A percentile compares a stretch with the other conserved stretches of the same genome.
phyloP scores from a whole-genome alignment of 1,140 invertebrate species.

The Ruditapes philippinarum region DNA sequence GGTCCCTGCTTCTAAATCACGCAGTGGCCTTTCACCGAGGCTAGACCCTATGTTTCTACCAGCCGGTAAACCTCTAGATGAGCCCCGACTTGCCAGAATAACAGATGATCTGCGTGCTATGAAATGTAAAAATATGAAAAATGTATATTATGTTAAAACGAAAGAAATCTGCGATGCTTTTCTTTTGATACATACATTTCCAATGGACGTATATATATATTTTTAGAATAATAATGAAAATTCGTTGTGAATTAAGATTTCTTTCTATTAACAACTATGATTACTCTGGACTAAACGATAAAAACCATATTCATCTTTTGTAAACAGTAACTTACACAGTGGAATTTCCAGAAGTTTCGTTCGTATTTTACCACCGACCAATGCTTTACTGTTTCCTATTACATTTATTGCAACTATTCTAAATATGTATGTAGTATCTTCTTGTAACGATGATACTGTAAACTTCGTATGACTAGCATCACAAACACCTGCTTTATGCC shows the following conservation, averaged over 20 bases:
- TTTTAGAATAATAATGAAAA: too few species aligned
- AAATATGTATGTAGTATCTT: constrained; percentile 30
- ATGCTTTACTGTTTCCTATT: constrained; percentile 50
- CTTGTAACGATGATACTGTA: constrained; percentile 17
- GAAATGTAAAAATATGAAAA: neutral
- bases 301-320: too few species aligned
- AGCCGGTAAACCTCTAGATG: neutral
- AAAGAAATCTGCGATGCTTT: too few species aligned
- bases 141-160: too few species aligned
- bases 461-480: neutral
- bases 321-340: constrained; percentile 58
- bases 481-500: constrained; percentile 43
- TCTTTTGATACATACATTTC: too few species aligned
- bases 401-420: constrained; percentile 41
- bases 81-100: too few species aligned
- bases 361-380: constrained; percentile 26
- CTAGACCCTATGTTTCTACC: too few species aligned
- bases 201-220: too few species aligned
- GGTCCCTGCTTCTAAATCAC: too few species aligned
- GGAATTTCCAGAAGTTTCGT: constrained; percentile 57
- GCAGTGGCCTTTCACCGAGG: neutral
- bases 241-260: too few species aligned
- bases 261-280: too few species aligned
- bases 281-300: too few species aligned
- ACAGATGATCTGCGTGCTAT: constrained; percentile 45